These are phyloP conservation scores for Ditylenchus weischeri DNA, from an alignment of 2,888 invertebrate species.

Conservation along the genomic window DNA sequence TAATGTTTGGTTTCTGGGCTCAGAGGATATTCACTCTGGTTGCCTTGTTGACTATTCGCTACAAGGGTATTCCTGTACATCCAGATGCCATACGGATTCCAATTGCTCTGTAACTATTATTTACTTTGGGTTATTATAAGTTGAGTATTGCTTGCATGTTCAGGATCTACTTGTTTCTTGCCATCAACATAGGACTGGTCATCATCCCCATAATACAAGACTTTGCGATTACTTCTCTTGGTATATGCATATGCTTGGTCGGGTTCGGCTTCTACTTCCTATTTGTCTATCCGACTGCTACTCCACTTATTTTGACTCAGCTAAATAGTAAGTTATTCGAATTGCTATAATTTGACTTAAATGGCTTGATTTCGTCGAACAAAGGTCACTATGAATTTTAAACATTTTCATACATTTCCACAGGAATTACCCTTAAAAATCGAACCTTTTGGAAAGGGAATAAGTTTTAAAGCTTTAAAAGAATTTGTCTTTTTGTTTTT, in stretches of 20 bases:
- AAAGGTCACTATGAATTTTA: slow-evolving; percentile 9
- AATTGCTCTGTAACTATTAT: slow-evolving; percentile 34
- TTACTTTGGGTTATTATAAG: background rate
- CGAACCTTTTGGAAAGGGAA: background rate
- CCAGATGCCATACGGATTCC: slow-evolving; percentile 55
- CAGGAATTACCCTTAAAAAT: background rate
- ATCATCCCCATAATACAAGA: slow-evolving; percentile 55
- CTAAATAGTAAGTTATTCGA: slow-evolving; percentile 38
- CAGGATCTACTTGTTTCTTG: slow-evolving; percentile 43
- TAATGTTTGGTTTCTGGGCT: slow-evolving; percentile 58
- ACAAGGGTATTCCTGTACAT: slow-evolving; percentile 53
- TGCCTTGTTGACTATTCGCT: slow-evolving; percentile 45
- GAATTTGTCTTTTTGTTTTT: no score
- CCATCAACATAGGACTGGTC: slow-evolving; percentile 51
- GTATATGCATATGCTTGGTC: slow-evolving; percentile 44
- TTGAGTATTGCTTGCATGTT: background rate
- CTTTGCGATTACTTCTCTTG: slow-evolving; percentile 50
- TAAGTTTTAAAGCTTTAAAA: no score
- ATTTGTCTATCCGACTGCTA: slow-evolving; percentile 43
- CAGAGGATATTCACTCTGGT: slow-evolving; percentile 55
- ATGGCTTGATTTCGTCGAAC: background rate
- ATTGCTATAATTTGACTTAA: no score
- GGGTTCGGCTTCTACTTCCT: slow-evolving; percentile 45
- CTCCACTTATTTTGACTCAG: slow-evolving; percentile 34
- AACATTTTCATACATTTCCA: slow-evolving; percentile 4